phyloP scores from a whole-genome alignment of 1,140 invertebrate genomes.

The Adoxophyes honmai region DNA sequence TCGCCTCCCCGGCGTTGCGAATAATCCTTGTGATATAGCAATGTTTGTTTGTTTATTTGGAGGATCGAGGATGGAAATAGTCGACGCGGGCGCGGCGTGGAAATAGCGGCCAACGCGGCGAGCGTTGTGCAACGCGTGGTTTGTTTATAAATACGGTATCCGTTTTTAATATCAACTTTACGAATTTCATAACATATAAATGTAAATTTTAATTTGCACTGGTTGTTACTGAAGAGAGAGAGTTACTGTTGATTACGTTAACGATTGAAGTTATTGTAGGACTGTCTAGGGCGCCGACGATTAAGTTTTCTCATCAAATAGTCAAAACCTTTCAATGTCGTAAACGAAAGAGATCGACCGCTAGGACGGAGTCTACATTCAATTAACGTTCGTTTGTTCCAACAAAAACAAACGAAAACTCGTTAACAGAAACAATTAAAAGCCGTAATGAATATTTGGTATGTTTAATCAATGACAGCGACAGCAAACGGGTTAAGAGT shows the following conservation, averaged over 20 bases:
- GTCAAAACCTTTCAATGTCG: too few relatives aligned
- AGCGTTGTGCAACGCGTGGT: neutral
- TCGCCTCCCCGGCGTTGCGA: conserved; percentile 1
- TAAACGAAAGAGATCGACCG: too few relatives aligned
- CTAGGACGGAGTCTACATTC: neutral
- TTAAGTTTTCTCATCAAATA: too few relatives aligned
- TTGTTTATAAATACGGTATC: too few relatives aligned
- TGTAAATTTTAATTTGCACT: too few relatives aligned
- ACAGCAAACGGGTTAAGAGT: conserved; percentile 15
- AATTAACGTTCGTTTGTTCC: neutral
- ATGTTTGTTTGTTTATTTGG: conserved; percentile 32
- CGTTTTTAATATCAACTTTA: too few relatives aligned
- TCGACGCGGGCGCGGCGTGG: conserved; percentile 25
- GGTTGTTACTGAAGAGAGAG: too few relatives aligned
- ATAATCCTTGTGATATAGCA: conserved; percentile 17
- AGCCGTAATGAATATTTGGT: neutral
- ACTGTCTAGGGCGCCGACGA: too few relatives aligned
- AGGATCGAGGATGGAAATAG: conserved; percentile 34
- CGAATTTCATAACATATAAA: too few relatives aligned
- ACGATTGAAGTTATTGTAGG: too few relatives aligned
- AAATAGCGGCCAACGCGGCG: conserved; percentile 42
- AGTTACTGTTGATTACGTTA: too few relatives aligned
- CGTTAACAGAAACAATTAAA: conserved; percentile 7
- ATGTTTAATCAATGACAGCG: conserved; percentile 6
- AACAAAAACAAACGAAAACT: conserved; percentile 9